Evolutionary conservation across 2,888 invertebrate species (phyloP), one percentile per base, ranked within the genome.

Genomic region (Gasteruption jaculator): DNA sequence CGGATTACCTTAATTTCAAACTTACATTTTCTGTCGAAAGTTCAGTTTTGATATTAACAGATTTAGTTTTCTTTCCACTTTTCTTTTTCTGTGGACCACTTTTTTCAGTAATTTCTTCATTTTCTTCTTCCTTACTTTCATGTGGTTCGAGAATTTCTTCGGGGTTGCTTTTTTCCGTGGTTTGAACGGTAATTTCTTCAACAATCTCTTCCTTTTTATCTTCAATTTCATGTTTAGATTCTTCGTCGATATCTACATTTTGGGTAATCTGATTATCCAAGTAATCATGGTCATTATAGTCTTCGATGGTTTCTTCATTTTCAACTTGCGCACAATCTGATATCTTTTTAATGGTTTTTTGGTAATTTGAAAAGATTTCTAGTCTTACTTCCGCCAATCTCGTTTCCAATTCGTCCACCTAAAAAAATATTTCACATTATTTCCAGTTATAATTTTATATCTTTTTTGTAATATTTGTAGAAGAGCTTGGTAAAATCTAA

Each of bases 331-430:
- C 38, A n/a, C 48, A 45, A 6, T 58, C 54, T 6, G 48, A 44
- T 8, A 56, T 15, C 39, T 62, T 64, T 26, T 61, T 65, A 4
- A 72, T 51, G 5, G 74, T 74, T 51, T 66, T 68, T 42, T 73
- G 73, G 54, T 77, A 79, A 53, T 72, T 75, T n/a, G 63, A 68
- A 21, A 71, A 63, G n/a, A 81, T 60, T 52, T 79, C 77, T 31
- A 63, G 53, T 54, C 75, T 79, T 7, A 80, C 68, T 54, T 77
- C 74, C 4, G 63, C 58, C 42, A 78, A 39, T 63, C 76, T 56
- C 56, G 65, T 70, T 59, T 79, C 75, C 27, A 81, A 61, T 38
- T 76, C 76, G 46, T 83, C 82, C 50, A 79, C 78, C 70, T 70
- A 37, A 27, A 10, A 34, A 27, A 5, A 42, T 43, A 31, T 16